A percentile compares a stretch with the other conserved stretches of the same genome.
phyloP scores from a whole-genome alignment of 1,140 invertebrate genomes.

The Zaprionus africanus region DNA sequence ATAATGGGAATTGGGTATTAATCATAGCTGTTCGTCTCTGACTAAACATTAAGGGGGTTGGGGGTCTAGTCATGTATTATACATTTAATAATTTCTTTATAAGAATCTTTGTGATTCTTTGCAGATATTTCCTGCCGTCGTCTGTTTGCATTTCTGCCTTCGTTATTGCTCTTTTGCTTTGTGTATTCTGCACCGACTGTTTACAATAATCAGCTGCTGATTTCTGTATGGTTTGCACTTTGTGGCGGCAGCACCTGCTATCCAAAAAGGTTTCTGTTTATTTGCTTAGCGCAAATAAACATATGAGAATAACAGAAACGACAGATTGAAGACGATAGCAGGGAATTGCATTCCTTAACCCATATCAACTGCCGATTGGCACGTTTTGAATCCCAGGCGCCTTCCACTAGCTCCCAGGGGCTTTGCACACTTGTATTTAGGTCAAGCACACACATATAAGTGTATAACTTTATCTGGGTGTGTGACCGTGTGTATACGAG shows the following conservation, averaged over 20 bases:
- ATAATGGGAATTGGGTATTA: neutral
- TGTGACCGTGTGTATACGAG: neutral
- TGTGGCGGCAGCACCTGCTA: constrained; percentile 1
- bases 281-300: constrained; percentile 11
- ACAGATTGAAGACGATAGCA: neutral
- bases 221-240: constrained; percentile 15
- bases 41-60: constrained; percentile 9
- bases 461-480: constrained; percentile 7
- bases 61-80: neutral
- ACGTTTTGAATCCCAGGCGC: constrained; percentile 26
- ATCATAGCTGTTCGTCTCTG: constrained; percentile 5
- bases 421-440: constrained; percentile 44
- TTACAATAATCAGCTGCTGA: constrained; percentile 33
- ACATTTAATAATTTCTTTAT: neutral
- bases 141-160: neutral
- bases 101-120: constrained; percentile 11
- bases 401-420: neutral
- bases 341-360: neutral
- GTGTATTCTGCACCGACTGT: constrained; percentile 16
- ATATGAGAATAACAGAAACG: no score
- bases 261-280: neutral
- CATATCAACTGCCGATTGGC: constrained; percentile 35
- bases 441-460: constrained; percentile 41
- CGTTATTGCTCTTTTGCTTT: constrained; percentile 14
- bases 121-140: constrained; percentile 29